Evolutionary conservation across 2,797 vertebrate species (phyloP).

Genomic region (Sphenodon punctatus): DNA sequence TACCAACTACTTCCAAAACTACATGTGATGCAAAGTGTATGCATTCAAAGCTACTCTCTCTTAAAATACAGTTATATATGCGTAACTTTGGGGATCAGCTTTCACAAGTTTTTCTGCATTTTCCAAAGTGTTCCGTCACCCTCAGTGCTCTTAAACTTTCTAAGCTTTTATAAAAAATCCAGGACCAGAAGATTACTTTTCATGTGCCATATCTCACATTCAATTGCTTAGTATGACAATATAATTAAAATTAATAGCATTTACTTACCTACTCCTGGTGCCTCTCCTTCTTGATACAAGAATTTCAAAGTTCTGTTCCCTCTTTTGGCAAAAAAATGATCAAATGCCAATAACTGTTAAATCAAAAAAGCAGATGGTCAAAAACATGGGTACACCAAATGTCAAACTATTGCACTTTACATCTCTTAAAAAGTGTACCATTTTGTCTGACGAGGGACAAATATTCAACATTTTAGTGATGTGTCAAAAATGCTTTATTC

Average conservation of each 20-base stretch:
- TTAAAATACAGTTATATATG: too few species aligned
- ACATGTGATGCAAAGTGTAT: too few species aligned
- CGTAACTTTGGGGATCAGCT: neutral
- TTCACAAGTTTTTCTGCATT: neutral
- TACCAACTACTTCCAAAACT: too few species aligned
- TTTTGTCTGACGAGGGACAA: neutral
- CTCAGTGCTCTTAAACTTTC: too few species aligned
- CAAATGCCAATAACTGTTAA: slow-evolving; percentile 78
- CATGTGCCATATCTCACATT: neutral
- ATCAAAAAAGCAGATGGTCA: slow-evolving; percentile 38
- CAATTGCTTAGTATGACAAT: neutral
- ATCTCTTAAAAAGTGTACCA: neutral
- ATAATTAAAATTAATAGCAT: slow-evolving; percentile 3
- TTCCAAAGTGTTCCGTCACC: too few species aligned
- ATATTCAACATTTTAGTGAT: neutral
- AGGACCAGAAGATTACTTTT: neutral
- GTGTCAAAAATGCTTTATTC: neutral
- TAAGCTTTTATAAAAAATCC: too few species aligned
- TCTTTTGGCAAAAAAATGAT: slow-evolving; percentile 78
- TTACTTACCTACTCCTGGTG: slow-evolving; percentile 82
- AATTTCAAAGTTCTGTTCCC: slow-evolving; percentile 79
- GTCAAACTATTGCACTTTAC: neutral
- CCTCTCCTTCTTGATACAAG: slow-evolving; percentile 81
- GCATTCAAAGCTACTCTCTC: too few species aligned
- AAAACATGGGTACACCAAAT: slow-evolving; percentile 30